Base-by-base conservation (phyloP, 2,113 vertebrate species). In the Sorex araneus region DNA sequence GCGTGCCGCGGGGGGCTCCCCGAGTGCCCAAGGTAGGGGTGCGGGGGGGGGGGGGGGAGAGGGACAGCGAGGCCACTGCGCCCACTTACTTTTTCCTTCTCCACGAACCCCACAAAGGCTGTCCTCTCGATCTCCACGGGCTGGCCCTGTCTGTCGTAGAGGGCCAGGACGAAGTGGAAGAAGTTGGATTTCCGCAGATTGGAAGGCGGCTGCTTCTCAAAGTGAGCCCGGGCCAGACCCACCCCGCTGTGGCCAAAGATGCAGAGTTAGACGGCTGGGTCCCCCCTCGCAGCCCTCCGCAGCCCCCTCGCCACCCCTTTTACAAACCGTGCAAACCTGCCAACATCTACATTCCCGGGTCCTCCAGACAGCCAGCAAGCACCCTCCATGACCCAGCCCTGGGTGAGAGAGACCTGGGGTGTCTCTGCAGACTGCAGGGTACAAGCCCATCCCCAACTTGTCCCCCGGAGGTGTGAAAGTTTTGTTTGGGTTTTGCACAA, bases 121-220 rank as follows among this genome's bases (percentile, higher is more conserved):
- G 99, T 99, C 97, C 99, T 98, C 98, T 99, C 99, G 94, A 99
- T 99, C 98, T 99, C 99, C 98, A 99, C 99, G 63, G 99, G 99
- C 97, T 99, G 99, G 93, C 99, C 99, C 98, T 99, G 99, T 81
- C 99, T 98, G 98, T 99, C 99, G 96, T 99, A 99, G 83, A 99
- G 98, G 87, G 99, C 99, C 98, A 99, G 97, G 95, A 99, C 99
- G 97, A 99, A 99, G 98, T 99, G 99, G 98, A 99, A 99, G 98
- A 99, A 99, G 99, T 99, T 99, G 98, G 99, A 99, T 97, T 99
- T 99, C 88, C 99, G 98, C 96, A 99, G 98, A 97, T 99, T 99
- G 97, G 99, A 99, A 87, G 99, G 99, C 93, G 99, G 99, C 97
- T 99, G 99, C 98, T 99, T 99, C 98, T 99, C 99, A 97, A 99